These are phyloP conservation scores for Spea bombifrons DNA, from an alignment of 2,113 vertebrate genomes.

Conservation along the genomic window DNA sequence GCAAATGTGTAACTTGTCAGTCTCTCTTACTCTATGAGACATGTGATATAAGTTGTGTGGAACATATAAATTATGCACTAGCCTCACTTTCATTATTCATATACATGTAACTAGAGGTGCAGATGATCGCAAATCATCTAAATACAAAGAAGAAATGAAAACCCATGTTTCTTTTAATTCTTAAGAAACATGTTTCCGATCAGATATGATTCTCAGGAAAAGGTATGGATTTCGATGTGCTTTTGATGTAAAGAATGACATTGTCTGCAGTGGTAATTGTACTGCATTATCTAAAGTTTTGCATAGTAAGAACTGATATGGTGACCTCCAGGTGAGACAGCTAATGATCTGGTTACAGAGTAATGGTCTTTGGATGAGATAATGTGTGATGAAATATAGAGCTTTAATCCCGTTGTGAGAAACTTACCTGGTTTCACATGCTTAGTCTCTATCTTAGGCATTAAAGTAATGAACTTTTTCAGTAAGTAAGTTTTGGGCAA, in stretches of 20 bases:
- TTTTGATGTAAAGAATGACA: not conserved
- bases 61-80: not conserved
- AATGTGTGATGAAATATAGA: not conserved
- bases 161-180: not conserved
- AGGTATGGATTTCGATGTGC: not conserved
- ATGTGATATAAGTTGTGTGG: not conserved
- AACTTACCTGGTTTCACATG: not conserved
- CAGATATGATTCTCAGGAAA: not conserved
- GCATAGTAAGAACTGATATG: not conserved
- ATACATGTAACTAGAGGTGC: not conserved
- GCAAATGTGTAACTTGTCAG: no score
- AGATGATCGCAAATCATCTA: not conserved
- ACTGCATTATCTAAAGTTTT: not conserved
- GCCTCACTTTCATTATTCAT: not conserved
- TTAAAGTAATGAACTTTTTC: no score
- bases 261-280: no score
- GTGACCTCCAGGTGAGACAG: not conserved
- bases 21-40: not conserved
- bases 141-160: constrained; percentile 1
- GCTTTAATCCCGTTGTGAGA: not conserved
- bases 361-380: not conserved
- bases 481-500: no score
- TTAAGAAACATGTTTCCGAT: not conserved
- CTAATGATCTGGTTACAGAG: not conserved
- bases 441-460: no score